Percentiles rank a stretch among this genome's conserved stretches.
phyloP scores from a whole-genome alignment of 2,888 invertebrate species.

The Sinotaia quadrata region DNA sequence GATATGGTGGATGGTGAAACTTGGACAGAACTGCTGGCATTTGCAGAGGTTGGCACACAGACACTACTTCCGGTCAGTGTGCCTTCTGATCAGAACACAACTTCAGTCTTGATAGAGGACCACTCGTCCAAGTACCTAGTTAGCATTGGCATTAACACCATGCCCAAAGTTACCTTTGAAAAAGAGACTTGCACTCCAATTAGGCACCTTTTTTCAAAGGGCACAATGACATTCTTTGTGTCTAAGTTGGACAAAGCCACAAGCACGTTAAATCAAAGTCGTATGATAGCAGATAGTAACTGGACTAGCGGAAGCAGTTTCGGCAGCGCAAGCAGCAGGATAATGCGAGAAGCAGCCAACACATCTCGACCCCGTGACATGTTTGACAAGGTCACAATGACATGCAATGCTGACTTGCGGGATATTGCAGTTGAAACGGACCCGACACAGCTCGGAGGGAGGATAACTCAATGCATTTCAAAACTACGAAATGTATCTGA shows the following conservation, averaged over 20 bases:
- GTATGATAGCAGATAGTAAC: constrained; percentile 9
- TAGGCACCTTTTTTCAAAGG: constrained; percentile 53
- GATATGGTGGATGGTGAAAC: constrained; percentile 56
- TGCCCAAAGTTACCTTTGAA: constrained; percentile 56
- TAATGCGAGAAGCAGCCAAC: background rate
- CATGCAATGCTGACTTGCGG: constrained; percentile 36
- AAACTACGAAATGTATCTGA: constrained; percentile 67
- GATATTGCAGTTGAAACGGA: constrained; percentile 58
- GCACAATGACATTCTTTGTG: constrained; percentile 59
- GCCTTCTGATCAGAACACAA: background rate
- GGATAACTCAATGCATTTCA: constrained; percentile 68
- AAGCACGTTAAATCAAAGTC: constrained; percentile 45
- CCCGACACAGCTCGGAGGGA: constrained; percentile 52
- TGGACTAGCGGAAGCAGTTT: background rate
- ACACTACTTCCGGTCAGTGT: constrained; percentile 12
- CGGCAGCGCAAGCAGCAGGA: background rate
- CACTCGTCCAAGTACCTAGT: constrained; percentile 34
- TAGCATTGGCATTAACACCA: constrained; percentile 59
- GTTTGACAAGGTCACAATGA: constrained; percentile 47
- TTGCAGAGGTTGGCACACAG: constrained; percentile 56
- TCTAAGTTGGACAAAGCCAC: constrained; percentile 60
- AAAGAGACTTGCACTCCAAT: constrained; percentile 61
- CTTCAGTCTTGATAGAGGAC: background rate
- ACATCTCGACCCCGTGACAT: constrained; percentile 7
- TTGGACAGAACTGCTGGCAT: constrained; percentile 42